Percentiles rank a stretch among this genome's conserved stretches.
Conservation (phyloP, 2,113 vertebrate species). For the Ammospiza caudacuta region DNA sequence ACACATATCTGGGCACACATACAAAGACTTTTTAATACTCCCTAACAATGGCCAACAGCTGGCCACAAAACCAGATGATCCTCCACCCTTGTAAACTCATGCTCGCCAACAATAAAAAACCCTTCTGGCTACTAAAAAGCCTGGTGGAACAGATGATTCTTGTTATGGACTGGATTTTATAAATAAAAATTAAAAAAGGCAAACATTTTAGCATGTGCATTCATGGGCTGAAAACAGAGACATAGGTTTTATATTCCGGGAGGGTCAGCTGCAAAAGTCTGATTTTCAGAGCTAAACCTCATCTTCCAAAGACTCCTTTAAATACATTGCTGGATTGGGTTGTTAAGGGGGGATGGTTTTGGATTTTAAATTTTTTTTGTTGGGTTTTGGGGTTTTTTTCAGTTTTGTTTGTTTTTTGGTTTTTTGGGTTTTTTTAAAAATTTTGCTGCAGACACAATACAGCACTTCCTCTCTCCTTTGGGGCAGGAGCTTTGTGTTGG, state of each 20-base stretch:
- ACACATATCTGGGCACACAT: constrained; percentile 51
- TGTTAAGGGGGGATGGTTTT: not conserved
- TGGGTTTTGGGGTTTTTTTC: too few relatives aligned
- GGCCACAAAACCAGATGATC: constrained; percentile 66
- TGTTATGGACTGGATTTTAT: constrained; percentile 54
- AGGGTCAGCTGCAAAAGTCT: not conserved
- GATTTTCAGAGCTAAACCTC: not conserved
- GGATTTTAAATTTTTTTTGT: too few relatives aligned
- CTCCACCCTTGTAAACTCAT: constrained; percentile 50
- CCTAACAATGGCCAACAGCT: constrained; percentile 66
- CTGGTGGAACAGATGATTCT: constrained; percentile 58
- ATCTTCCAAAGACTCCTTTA: not conserved
- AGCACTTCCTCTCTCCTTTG: not conserved
- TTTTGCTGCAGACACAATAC: not conserved
- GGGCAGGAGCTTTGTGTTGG: not conserved
- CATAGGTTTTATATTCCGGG: not conserved
- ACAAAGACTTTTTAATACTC: constrained; percentile 60
- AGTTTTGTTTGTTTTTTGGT: not conserved
- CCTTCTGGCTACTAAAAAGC: constrained; percentile 62
- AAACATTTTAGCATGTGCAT: constrained; percentile 18
- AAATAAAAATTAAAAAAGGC: constrained; percentile 56
- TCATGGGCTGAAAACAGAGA: constrained; percentile 15
- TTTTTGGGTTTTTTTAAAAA: too few relatives aligned
- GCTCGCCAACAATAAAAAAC: constrained; percentile 55
- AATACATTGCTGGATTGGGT: not conserved